Conservation (phyloP, 2,797 vertebrate species). For the Geotria australis region DNA sequence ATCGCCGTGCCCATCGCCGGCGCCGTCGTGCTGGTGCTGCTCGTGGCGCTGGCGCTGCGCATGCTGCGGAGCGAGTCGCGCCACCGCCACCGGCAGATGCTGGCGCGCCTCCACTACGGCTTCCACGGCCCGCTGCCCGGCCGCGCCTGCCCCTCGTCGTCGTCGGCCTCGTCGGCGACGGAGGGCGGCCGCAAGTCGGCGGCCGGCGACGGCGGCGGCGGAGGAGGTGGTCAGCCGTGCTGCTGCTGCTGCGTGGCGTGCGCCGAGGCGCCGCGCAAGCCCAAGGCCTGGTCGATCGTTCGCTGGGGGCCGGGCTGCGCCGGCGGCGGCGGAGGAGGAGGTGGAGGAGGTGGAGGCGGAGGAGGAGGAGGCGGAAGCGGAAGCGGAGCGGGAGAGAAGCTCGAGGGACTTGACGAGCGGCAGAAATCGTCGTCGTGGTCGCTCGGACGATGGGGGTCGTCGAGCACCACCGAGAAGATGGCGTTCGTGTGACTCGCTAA, state of each 20-base stretch:
- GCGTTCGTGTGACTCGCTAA: not conserved
- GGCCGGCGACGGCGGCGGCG: not conserved
- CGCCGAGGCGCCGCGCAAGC: too few relatives aligned
- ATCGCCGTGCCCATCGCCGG: slow-evolving; percentile 1
- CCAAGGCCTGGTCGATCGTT: too few relatives aligned
- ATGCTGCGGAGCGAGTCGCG: slow-evolving; percentile 1
- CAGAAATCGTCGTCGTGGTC: not conserved
- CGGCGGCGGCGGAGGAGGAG: not conserved
- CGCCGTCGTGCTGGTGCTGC: slow-evolving; percentile 1
- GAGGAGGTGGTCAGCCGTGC: not conserved
- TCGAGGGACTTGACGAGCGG: not conserved
- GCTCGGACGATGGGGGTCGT: not conserved
- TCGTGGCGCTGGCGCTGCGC: slow-evolving; percentile 1
- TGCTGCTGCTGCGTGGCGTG: too few relatives aligned
- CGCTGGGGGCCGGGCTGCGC: not conserved
- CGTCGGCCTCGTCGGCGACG: not conserved
- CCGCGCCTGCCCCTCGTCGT: not conserved
- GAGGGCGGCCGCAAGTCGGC: not conserved
- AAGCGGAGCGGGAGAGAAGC: not conserved
- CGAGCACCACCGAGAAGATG: not conserved
- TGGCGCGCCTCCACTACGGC: slow-evolving; percentile 1
- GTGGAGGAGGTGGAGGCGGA: not conserved
- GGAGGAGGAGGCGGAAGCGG: not conserved
- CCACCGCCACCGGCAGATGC: not conserved
- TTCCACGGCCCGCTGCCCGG: not conserved